Conservation (phyloP, 2,888 invertebrate genomes). For the Chrysopilus asiliformis region DNA sequence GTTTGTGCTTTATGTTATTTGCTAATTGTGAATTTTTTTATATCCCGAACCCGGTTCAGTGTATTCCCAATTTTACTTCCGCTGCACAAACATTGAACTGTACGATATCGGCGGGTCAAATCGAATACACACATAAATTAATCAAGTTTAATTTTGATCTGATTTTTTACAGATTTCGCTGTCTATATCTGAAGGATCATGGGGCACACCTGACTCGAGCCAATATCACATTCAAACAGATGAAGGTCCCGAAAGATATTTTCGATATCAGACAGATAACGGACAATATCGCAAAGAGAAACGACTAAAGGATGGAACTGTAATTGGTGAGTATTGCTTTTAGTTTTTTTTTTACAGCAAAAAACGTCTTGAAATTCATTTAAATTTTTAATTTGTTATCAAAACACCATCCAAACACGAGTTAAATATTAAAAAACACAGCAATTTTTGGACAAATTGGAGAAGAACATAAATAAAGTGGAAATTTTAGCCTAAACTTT, state of each 20-base stretch:
- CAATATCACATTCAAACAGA: constrained; percentile 90
- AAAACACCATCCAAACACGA: too few species aligned
- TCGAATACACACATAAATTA: neutral
- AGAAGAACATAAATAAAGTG: too few species aligned
- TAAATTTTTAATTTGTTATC: too few species aligned
- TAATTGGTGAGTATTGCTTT: constrained; percentile 56
- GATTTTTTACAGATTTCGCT: constrained; percentile 23
- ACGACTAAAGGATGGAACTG: constrained; percentile 72
- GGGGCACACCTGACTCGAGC: constrained; percentile 27
- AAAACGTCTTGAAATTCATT: too few species aligned
- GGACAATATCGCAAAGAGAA: constrained; percentile 84
- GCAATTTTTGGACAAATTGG: too few species aligned
- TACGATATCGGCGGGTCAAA: neutral
- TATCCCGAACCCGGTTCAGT: too few species aligned
- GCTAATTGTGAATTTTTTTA: too few species aligned
- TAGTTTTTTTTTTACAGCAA: too few species aligned
- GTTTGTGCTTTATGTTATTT: too few species aligned
- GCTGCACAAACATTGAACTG: neutral
- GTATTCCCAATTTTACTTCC: too few species aligned
- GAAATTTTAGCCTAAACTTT: too few species aligned
- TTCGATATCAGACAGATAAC: constrained; percentile 76
- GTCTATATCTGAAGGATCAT: constrained; percentile 22
- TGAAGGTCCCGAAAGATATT: constrained; percentile 81
- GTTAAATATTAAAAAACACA: too few species aligned
- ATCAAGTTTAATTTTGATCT: constrained; percentile 8